Conservation (phyloP, 2,888 invertebrate species). For the Druceiella hillmani region DNA sequence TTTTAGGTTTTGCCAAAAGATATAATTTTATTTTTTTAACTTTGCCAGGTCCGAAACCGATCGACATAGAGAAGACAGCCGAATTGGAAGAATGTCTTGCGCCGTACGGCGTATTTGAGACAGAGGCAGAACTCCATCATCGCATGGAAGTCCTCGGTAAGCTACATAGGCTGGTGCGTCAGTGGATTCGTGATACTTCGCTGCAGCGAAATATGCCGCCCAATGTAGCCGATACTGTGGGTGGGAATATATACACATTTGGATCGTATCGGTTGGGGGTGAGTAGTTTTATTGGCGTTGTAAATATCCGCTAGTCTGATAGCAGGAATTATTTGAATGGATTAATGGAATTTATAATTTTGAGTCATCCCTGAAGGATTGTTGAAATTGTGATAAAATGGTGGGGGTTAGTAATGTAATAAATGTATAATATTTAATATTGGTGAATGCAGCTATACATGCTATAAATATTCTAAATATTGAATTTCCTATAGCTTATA, state of each 20-base stretch:
- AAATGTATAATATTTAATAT: no score
- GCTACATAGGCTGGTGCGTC: slow-evolving; percentile 83
- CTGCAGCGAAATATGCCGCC: slow-evolving; percentile 88
- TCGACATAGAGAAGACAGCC: slow-evolving; percentile 68
- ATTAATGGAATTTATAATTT: neutral
- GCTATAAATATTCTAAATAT: no score
- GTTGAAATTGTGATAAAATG: neutral
- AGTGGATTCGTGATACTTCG: slow-evolving; percentile 92
- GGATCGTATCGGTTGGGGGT: slow-evolving; percentile 94
- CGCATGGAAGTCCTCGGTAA: slow-evolving; percentile 80
- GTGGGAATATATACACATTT: slow-evolving; percentile 99
- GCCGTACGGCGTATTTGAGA: slow-evolving; percentile 87
- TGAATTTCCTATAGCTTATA: no score
- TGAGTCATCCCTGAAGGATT: neutral
- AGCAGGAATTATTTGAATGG: no score
- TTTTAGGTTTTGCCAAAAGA: no score
- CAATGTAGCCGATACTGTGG: slow-evolving; percentile 83
- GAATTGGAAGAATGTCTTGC: slow-evolving; percentile 74
- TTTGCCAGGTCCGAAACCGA: slow-evolving; percentile 68
- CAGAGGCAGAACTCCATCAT: slow-evolving; percentile 84
- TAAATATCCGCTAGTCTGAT: no score
- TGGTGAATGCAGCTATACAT: no score
- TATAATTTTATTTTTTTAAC: no score
- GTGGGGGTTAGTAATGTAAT: neutral
- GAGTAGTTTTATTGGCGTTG: slow-evolving; percentile 29